Evolutionary conservation across 1,140 invertebrate genomes (phyloP), one percentile per base, ranked within the genome.

Genomic region (Atta cephalotes): DNA sequence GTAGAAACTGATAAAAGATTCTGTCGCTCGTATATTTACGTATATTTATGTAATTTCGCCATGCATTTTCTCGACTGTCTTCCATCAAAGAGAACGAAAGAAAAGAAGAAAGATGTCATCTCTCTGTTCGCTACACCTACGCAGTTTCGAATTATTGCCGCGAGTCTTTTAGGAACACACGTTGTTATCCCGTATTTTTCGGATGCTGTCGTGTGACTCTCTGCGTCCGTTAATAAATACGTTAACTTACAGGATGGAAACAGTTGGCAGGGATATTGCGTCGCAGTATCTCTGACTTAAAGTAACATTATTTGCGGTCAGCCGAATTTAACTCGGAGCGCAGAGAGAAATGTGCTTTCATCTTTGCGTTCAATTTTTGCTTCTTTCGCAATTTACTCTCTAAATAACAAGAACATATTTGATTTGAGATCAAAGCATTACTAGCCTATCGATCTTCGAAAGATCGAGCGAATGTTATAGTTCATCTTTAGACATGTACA

Each of bases 161-260:
- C 18, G n/a, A 10, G 6, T 68, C n/a, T 25, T 79, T 80, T 53
- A 68, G 49, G n/a, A 76, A 68, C 45, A 45, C 51, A 18, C 68
- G 60, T 88, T 88, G 86, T 89, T 80, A 80, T 79, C 21, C 21
- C 56, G 28, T 45, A 78, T 74, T 81, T 86, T 71, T 39, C 10
- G n/a, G 9, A 56, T 51, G 10, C 21, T 21, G 28, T 56, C 79
- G 2, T 14, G 49, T 14, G 70, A 63, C 28, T 35, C 49, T 58
- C 51, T 70, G 21, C 35, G 28, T n/a, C 28, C 53, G 25, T 60
- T 71, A 86, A 89, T 81, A 89, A 89, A 89, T 85, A 70, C 62
- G n/a, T 21, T 68, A 70, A 86, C 70, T 80, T 88, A 80, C 68
- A 70, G 45, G 86, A 91, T 85, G 53, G 49, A 80, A 68, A 68